Evolutionary conservation across 2,888 invertebrate species (phyloP).

Genomic region (Poecilobothrus nobilitatus): DNA sequence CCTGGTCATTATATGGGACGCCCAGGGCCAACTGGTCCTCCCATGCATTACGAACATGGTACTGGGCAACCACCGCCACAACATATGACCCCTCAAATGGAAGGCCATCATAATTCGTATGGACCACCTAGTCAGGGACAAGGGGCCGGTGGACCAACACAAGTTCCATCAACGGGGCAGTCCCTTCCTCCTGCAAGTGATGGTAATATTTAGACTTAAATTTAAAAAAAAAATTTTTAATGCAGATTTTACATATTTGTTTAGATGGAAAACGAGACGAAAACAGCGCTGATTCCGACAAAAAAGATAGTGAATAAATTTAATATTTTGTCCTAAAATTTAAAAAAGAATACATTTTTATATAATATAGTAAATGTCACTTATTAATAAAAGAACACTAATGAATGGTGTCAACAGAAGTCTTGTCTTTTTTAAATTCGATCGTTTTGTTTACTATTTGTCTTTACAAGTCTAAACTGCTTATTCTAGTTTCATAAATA

Average conservation of each 20-base stretch:
- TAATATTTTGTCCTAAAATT: no score
- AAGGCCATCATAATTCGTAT: slow-evolving; percentile 29
- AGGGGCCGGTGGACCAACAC: background rate
- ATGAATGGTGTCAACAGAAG: no score
- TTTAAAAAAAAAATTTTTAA: slow-evolving; percentile 1
- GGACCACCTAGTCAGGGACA: slow-evolving; percentile 14
- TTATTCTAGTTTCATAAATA: no score
- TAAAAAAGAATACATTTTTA: no score
- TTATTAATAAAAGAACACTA: no score
- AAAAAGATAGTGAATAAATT: slow-evolving; percentile 37
- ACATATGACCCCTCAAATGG: slow-evolving; percentile 24
- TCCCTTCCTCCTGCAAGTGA: background rate
- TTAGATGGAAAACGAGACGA: slow-evolving; percentile 26
- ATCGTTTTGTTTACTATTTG: no score
- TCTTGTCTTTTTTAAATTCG: no score
- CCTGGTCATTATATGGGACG: slow-evolving; percentile 38
- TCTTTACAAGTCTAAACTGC: no score
- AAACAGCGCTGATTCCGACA: slow-evolving; percentile 34
- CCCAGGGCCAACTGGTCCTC: slow-evolving; percentile 28
- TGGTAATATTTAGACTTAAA: slow-evolving; percentile 18
- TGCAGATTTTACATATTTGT: no score
- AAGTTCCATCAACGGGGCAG: background rate
- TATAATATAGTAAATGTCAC: no score
- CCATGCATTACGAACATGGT: slow-evolving; percentile 26
- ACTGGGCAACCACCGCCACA: slow-evolving; percentile 26